phyloP scores from a whole-genome alignment of 2,113 vertebrate species.

The Collichthys lucidus region DNA sequence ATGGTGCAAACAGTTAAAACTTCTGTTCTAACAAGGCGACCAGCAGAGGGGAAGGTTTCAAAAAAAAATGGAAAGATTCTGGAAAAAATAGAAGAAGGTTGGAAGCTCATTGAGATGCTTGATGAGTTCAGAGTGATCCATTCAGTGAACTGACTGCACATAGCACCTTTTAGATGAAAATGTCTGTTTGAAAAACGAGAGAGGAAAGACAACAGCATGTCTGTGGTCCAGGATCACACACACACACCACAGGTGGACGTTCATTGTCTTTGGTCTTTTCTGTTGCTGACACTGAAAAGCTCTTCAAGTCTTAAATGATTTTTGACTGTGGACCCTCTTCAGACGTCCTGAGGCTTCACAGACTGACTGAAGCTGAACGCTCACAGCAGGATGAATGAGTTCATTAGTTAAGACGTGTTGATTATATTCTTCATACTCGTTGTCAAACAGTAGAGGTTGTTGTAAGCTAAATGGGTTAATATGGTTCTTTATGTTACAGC shows the following conservation, averaged over 20 bases:
- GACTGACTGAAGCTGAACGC: neutral
- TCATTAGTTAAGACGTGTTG: neutral
- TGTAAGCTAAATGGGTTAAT: neutral
- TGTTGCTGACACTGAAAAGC: conserved; percentile 1
- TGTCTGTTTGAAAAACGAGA: conserved; percentile 1
- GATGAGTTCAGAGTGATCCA: neutral
- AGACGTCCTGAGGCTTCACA: neutral
- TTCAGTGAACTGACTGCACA: conserved; percentile 29
- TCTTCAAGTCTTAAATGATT: neutral
- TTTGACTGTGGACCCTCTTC: neutral
- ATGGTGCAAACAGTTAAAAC: neutral
- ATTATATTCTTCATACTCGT: neutral
- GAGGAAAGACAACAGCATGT: neutral
- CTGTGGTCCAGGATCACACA: neutral
- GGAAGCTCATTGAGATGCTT: neutral
- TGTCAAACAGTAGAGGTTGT: conserved; percentile 10
- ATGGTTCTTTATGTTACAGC: conserved; percentile 2
- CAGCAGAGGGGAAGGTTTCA: neutral
- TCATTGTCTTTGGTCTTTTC: neutral
- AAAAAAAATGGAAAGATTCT: neutral
- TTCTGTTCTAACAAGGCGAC: too few relatives aligned
- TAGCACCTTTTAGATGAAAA: conserved; percentile 30
- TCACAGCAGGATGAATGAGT: neutral
- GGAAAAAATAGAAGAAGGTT: too few relatives aligned
- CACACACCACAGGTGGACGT: neutral